Conservation (phyloP, 2,797 vertebrate species). For the Pantherophis vulpinus region DNA sequence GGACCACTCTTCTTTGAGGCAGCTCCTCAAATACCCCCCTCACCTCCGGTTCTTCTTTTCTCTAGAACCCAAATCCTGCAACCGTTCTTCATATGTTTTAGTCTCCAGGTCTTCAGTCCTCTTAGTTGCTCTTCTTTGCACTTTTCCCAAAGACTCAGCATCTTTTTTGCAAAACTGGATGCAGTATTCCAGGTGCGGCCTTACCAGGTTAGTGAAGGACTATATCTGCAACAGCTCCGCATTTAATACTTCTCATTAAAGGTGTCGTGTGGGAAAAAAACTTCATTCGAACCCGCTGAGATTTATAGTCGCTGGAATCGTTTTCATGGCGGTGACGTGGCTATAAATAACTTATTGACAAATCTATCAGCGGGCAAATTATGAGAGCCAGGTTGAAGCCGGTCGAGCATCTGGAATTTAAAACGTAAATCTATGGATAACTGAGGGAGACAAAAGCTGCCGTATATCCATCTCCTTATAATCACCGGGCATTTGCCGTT, state of each 20-base stretch:
- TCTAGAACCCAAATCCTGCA: too few relatives aligned
- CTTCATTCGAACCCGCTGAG: neutral
- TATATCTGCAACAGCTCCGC: neutral
- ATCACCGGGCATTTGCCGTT: constrained; percentile 61
- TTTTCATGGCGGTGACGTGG: constrained; percentile 32
- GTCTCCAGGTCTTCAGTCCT: too few relatives aligned
- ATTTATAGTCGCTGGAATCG: constrained; percentile 1
- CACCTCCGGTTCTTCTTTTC: too few relatives aligned
- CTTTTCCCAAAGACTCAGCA: too few relatives aligned
- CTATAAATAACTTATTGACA: constrained; percentile 64
- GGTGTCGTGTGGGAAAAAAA: neutral
- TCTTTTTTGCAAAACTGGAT: too few relatives aligned
- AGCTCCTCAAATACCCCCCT: too few relatives aligned
- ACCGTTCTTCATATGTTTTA: too few relatives aligned
- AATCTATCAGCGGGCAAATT: constrained; percentile 60
- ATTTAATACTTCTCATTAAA: neutral
- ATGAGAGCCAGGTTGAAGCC: constrained; percentile 62
- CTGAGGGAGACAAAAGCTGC: constrained; percentile 48
- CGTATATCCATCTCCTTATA: constrained; percentile 62
- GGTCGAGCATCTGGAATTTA: constrained; percentile 41
- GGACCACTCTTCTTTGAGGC: too few relatives aligned
- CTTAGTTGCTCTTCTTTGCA: too few relatives aligned
- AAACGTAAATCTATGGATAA: constrained; percentile 66
- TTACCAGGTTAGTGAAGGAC: too few relatives aligned
- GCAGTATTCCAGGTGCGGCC: too few relatives aligned